phyloP scores from a whole-genome alignment of 2,113 vertebrate genomes.

The Mus musculus region DNA sequence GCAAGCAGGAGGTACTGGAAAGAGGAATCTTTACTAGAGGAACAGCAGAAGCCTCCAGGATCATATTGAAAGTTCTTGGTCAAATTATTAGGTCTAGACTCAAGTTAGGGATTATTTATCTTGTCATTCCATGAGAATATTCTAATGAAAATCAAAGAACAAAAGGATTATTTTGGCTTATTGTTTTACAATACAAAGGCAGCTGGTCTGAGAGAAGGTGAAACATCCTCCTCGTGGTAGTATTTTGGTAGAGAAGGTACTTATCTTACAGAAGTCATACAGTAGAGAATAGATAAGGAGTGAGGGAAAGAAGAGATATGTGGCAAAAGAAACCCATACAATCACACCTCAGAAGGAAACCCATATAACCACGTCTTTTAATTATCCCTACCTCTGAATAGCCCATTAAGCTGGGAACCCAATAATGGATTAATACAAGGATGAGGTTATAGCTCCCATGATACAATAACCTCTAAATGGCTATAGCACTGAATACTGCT shows the following conservation, averaged over 20 bases:
- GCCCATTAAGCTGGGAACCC: background rate
- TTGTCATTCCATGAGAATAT: background rate
- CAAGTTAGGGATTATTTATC: background rate
- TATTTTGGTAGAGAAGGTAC: background rate
- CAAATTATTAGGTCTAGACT: background rate
- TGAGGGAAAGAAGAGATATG: fast-evolving
- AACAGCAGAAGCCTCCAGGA: background rate
- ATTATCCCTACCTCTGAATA: background rate
- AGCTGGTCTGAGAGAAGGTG: background rate
- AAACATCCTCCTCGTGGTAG: background rate
- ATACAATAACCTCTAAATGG: background rate
- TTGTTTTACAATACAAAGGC: background rate
- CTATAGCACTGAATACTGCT: background rate
- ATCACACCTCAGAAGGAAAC: background rate
- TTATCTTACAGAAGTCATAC: background rate
- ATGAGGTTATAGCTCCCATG: background rate
- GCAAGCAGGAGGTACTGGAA: background rate
- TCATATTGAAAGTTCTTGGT: background rate
- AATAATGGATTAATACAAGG: background rate
- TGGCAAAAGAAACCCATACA: background rate
- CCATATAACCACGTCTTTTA: background rate
- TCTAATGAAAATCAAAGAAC: background rate
- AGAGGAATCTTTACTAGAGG: background rate
- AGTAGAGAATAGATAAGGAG: background rate
- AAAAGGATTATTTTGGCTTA: background rate